Evolutionary conservation across 2,797 vertebrate species (phyloP).

Genomic region (Alauda arvensis): DNA sequence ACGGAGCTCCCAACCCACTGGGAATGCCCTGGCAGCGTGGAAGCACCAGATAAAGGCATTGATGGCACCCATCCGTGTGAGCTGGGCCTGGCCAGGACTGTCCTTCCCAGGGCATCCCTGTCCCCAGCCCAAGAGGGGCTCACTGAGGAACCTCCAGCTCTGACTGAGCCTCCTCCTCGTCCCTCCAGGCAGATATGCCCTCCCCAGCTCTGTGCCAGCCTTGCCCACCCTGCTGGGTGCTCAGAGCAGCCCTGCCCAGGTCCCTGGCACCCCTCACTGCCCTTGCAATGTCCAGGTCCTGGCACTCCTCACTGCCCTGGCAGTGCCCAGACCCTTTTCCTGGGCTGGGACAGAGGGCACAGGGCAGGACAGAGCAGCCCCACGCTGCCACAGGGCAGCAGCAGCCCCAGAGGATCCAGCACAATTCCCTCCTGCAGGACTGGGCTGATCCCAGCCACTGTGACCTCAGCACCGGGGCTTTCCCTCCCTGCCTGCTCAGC

Average conservation of each 20-base stretch:
- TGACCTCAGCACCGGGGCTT: background rate
- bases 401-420: background rate
- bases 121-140: background rate
- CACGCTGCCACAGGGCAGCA: background rate
- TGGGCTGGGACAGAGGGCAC: background rate
- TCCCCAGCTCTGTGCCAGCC: background rate
- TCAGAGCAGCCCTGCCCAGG: background rate
- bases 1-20: background rate
- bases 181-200: background rate
- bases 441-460: background rate
- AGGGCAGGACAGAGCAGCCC: background rate
- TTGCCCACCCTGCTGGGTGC: background rate
- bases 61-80: rapidly evolving
- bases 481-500: background rate
- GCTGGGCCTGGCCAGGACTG: background rate
- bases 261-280: too few species aligned
- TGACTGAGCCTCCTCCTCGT: background rate
- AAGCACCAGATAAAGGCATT: background rate
- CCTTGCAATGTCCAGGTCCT: too few species aligned
- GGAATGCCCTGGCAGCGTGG: background rate
- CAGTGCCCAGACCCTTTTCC: too few species aligned
- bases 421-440: too few species aligned
- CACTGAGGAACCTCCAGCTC: background rate
- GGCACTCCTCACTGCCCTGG: too few species aligned
- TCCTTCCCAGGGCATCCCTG: background rate